Percentiles rank a stretch among this genome's conserved stretches.
phyloP scores from a whole-genome alignment of 2,797 vertebrate species.

The Pseudomugil gertrudae region DNA sequence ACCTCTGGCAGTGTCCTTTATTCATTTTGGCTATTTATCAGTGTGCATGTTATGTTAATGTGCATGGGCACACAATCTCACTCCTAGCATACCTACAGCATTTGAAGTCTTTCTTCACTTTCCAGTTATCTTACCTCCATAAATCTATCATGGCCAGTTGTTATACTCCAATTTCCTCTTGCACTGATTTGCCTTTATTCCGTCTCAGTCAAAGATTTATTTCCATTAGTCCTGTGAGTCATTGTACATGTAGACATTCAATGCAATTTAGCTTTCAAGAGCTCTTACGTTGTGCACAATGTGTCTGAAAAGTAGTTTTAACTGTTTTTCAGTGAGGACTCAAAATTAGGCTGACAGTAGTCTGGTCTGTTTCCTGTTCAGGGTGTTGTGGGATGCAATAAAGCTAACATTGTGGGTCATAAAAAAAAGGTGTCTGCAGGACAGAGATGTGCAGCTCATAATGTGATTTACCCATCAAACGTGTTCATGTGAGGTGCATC shows the following conservation, averaged over 20 bases:
- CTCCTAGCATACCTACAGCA: not conserved
- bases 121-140: not conserved
- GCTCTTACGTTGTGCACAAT: not conserved
- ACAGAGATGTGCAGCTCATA: constrained; percentile 32
- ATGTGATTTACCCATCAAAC: constrained; percentile 44
- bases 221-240: not conserved
- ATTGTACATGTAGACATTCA: not conserved
- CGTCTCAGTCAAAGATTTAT: not conserved
- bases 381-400: constrained; percentile 13
- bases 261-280: not conserved
- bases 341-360: constrained; percentile 22
- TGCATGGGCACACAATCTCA: not conserved
- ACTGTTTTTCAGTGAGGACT: not conserved
- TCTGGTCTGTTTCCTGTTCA: not conserved
- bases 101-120: not conserved
- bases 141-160: not conserved
- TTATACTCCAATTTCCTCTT: constrained; percentile 1
- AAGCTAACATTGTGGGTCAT: constrained; percentile 24
- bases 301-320: not conserved
- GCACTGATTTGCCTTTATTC: not conserved
- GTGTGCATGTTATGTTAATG: not conserved
- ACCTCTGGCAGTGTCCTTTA: not conserved
- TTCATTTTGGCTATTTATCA: constrained; percentile 8
- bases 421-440: constrained; percentile 35
- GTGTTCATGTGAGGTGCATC: constrained; percentile 25